These are phyloP conservation scores for Mellivora capensis DNA, from an alignment of 2,113 vertebrate genomes.

Conservation along the genomic window DNA sequence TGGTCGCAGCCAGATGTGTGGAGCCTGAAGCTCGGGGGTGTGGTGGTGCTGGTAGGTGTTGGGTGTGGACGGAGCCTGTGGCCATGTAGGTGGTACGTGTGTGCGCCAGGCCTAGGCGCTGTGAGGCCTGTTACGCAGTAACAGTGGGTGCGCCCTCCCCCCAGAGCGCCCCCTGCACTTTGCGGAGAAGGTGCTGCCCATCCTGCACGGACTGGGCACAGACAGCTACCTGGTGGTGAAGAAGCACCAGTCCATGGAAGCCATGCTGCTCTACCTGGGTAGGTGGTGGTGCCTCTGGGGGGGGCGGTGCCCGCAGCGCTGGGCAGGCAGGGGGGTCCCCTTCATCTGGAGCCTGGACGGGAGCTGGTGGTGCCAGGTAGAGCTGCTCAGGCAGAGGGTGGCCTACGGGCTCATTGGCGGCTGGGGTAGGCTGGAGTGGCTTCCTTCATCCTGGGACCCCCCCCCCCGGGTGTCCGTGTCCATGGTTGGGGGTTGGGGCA, in stretches of 20 bases:
- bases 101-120: neutral
- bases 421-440: neutral
- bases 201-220: conserved; percentile 88
- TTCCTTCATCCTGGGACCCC: neutral
- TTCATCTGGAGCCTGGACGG: neutral
- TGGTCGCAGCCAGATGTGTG: neutral
- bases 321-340: too few relatives aligned
- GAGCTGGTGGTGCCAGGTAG: neutral
- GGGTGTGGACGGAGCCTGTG: accelerated
- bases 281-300: conserved; percentile 83
- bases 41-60: accelerated
- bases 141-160: neutral
- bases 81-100: neutral
- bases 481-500: too few relatives aligned
- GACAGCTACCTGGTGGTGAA: conserved; percentile 93
- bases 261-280: conserved; percentile 91
- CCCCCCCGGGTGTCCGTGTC: neutral
- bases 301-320: neutral
- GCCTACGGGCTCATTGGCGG: neutral
- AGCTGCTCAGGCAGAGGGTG: neutral
- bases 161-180: conserved; percentile 94
- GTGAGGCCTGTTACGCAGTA: neutral
- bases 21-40: neutral
- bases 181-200: conserved; percentile 92
- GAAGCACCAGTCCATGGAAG: conserved; percentile 90